phyloP scores from a whole-genome alignment of 1,140 invertebrate species.

The Leptestheria dahalacensis region DNA sequence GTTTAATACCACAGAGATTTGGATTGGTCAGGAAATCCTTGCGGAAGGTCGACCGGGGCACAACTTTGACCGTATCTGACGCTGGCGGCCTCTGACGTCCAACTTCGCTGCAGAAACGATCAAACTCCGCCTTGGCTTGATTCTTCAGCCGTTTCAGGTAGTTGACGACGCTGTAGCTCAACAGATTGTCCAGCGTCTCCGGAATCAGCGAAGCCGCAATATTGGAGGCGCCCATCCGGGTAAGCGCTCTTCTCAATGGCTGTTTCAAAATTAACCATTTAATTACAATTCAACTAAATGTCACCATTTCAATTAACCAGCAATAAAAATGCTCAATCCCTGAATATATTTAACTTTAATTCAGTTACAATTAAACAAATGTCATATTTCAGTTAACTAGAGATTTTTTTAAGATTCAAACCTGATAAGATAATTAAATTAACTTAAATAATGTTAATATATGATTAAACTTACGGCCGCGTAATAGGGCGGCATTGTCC shows the following conservation, averaged over 20 bases:
- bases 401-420: too few species aligned
- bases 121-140: slow-evolving; percentile 87
- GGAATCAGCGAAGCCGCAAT: slow-evolving; percentile 68
- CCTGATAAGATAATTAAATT: too few species aligned
- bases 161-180: slow-evolving; percentile 84
- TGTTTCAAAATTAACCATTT: too few species aligned
- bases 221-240: slow-evolving; percentile 65
- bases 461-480: slow-evolving; percentile 45
- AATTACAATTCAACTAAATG: too few species aligned
- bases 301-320: too few species aligned
- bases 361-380: too few species aligned
- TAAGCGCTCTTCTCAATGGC: slow-evolving; percentile 76
- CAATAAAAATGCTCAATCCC: too few species aligned
- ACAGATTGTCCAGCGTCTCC: slow-evolving; percentile 77
- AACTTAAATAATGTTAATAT: slow-evolving; percentile 5
- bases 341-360: too few species aligned
- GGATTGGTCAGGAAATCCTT: slow-evolving; percentile 66
- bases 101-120: slow-evolving; percentile 65
- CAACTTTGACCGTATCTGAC: slow-evolving; percentile 57
- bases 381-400: too few species aligned
- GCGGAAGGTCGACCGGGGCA: slow-evolving; percentile 44
- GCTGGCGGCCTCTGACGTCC: slow-evolving; percentile 39
- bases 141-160: slow-evolving; percentile 92
- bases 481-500: slow-evolving; percentile 93
- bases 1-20: slow-evolving; percentile 44